Base-by-base conservation (phyloP, 2,113 vertebrate species). In the Leptosomus discolor region DNA sequence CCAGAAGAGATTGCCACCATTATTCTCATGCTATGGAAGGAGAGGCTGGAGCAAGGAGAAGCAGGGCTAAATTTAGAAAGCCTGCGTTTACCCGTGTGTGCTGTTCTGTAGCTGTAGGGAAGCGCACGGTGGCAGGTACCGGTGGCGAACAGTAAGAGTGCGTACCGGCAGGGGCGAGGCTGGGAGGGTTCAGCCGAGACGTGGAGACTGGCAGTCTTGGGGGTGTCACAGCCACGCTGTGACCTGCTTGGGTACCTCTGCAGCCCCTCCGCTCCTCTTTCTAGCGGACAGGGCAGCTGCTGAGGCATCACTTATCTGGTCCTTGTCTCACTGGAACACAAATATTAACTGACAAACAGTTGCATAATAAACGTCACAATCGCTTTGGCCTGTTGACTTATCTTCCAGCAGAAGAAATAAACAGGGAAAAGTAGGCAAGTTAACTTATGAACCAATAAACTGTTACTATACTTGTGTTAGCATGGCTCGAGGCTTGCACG, bases 271-370 rank as follows among this genome's bases (percentile, higher is more conserved):
- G 79, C 29, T 0, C n/a, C 1, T 0, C 0, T 20, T 19, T 43
- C 48, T 15, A 54, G 50, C 16, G 20, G 91, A 29, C 46, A 74
- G 45, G 23, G 34, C 70, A 34, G 70, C 67, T 82, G 65, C 76
- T 11, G 39, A 39, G 90, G 54, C 79, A 77, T 63, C 68, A 3
- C 51, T 88, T 92, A 58, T 27, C 76, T 75, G 92, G 57, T 87
- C 91, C 92, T 96, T 95, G 93, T 84, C 77, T 92, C 34, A 4
- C 50, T 91, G 89, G 91, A 95, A 87, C 61, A 46, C 95, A 95
- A 95, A 95, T 94, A 95, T 92, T 94, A 89, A 87, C 94, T 89
- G 89, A 89, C 92, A 92, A 92, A 94, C 65, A 91, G 64, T 92
- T 95, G 92, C 76, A 65, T 87, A 87, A 95, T 60, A 41, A 92